Base-by-base conservation (phyloP, 1,140 invertebrate species). In the Trachelipus rathkii region DNA sequence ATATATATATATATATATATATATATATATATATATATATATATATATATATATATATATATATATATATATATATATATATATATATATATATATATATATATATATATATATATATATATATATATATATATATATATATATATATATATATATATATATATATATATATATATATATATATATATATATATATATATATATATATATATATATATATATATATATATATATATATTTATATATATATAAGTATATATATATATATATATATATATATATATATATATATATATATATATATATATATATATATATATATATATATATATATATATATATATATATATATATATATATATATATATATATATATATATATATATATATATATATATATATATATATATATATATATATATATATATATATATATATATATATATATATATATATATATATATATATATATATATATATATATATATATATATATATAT, bases 131-230 rank as follows among this genome's bases (percentile, higher is more conserved):
- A n/a, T n/a, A n/a, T n/a, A n/a, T n/a, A n/a, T n/a, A n/a, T n/a
- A n/a, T n/a, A n/a, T n/a, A n/a, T 60, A 8, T 60, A 60, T 60
- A 60, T 60, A 60, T 60, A 60, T 60, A 60, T 60, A 60, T 60
- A 60, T 60, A 60, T 60, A 60, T 60, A 60, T 60, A 60, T 60
- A 60, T 60, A 60, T 60, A 60, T 60, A 60, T 60, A 60, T 60
- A 60, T 60, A 60, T 60, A 60, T 60, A 60, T 60, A 60, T 60
- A 19, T 60, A 60, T 60, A 60, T 60, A 60, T 60, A 60, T 60
- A 19, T 60, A 60, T 60, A 60, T 60, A 60, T 60, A 60, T 60
- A 19, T 60, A 60, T 60, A 60, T 60, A 60, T 60, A 60, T 60
- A 60, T 60, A 60, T 60, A 60, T 60, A 60, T 60, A 60, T 60